Evolutionary conservation across 2,888 invertebrate species (phyloP).

Genomic region (Spodoptera picta): DNA sequence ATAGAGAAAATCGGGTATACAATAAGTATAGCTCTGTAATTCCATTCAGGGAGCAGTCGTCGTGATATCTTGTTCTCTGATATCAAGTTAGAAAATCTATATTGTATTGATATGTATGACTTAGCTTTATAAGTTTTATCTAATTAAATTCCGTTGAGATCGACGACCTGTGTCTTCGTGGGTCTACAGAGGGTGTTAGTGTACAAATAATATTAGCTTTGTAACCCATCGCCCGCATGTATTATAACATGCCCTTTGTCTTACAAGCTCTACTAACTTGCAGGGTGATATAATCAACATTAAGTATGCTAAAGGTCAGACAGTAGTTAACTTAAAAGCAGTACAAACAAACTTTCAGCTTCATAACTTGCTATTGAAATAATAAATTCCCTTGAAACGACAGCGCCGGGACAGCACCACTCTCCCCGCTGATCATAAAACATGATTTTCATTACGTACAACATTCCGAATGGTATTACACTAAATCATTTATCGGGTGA

Average conservation of each 20-base stretch:
- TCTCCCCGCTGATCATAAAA: slow-evolving; percentile 17
- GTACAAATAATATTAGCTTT: slow-evolving; percentile 35
- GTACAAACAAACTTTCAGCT: not conserved
- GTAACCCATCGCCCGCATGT: slow-evolving; percentile 13
- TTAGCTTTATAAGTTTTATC: not conserved
- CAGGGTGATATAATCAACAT: slow-evolving; percentile 22
- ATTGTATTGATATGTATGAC: not conserved
- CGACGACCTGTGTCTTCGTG: slow-evolving; percentile 16
- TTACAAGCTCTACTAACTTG: slow-evolving; percentile 36
- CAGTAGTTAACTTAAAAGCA: no score
- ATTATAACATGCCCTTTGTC: slow-evolving; percentile 35
- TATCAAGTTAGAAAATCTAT: not conserved
- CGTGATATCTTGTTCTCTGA: not conserved
- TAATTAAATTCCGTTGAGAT: slow-evolving; percentile 4
- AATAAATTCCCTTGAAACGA: slow-evolving; percentile 11
- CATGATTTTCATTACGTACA: slow-evolving; percentile 32
- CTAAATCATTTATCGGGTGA: slow-evolving; percentile 45
- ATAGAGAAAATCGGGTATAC: no score
- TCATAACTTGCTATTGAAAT: not conserved
- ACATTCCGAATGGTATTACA: slow-evolving; percentile 32
- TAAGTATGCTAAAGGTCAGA: no score
- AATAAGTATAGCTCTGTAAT: no score
- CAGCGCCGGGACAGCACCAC: not conserved
- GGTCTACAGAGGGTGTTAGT: slow-evolving; percentile 12
- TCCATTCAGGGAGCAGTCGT: no score